Evolutionary conservation across 2,113 vertebrate genomes (phyloP).

Genomic region (Haplochromis vanheusdeni): DNA sequence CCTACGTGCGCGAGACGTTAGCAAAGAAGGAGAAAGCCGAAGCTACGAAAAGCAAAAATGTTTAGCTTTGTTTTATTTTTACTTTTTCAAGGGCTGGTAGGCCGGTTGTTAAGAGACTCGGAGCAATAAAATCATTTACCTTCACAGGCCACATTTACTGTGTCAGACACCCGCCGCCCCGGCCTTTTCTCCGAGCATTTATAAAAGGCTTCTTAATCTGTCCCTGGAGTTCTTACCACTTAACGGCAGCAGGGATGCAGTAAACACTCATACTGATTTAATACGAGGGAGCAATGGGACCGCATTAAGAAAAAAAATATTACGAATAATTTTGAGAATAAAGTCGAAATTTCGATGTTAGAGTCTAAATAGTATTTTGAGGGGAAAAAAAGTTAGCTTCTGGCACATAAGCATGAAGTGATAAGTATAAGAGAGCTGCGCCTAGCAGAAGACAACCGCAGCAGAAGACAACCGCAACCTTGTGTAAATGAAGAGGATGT

Average conservation of each 20-base stretch:
- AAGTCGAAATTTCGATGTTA: background rate
- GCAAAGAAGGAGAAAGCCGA: background rate
- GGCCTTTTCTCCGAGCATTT: background rate
- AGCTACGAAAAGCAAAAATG: background rate
- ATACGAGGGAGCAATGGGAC: background rate
- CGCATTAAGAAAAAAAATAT: background rate
- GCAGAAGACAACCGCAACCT: background rate
- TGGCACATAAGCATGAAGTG: background rate
- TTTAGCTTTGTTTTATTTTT: background rate
- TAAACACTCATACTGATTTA: background rate
- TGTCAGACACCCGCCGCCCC: background rate
- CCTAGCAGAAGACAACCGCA: background rate
- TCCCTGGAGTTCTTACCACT: background rate
- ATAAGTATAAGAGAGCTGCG: background rate
- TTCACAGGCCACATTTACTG: background rate
- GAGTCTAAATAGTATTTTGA: background rate
- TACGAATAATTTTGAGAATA: background rate
- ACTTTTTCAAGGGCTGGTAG: background rate
- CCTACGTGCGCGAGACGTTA: background rate
- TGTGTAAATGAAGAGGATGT: background rate
- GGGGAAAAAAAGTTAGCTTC: accelerated
- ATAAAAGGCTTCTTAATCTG: background rate
- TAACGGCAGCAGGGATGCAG: background rate
- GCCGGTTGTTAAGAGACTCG: background rate
- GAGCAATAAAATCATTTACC: background rate